phyloP scores from a whole-genome alignment of 2,888 invertebrate genomes.

The Hirudinaria manillensis region DNA sequence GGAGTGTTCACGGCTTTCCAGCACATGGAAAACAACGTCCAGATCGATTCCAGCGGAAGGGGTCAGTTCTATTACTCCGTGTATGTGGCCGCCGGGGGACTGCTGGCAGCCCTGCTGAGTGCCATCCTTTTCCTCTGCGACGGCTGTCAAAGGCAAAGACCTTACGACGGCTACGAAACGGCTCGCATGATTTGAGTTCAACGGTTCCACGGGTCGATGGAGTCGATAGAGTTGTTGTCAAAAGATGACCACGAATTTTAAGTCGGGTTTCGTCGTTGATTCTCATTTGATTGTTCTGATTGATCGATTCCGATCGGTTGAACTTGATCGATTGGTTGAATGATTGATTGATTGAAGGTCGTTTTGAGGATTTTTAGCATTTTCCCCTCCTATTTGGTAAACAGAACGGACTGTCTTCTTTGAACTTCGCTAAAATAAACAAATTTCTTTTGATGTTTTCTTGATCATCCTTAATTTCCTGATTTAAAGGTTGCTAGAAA shows the following conservation, averaged over 20 bases:
- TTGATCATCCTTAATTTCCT: too few relatives aligned
- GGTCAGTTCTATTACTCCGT: constrained; percentile 27
- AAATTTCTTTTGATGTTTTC: too few relatives aligned
- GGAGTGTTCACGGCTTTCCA: constrained; percentile 30
- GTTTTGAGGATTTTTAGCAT: too few relatives aligned
- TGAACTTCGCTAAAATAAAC: too few relatives aligned
- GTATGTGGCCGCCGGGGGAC: constrained; percentile 29
- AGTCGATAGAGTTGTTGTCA: background rate
- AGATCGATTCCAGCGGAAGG: background rate
- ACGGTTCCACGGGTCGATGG: background rate
- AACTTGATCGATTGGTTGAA: too few relatives aligned
- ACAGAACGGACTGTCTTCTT: too few relatives aligned
- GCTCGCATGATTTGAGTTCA: constrained; percentile 29
- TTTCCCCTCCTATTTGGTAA: too few relatives aligned
- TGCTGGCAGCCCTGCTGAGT: constrained; percentile 25
- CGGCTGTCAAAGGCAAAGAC: constrained; percentile 22
- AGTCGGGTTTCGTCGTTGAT: background rate
- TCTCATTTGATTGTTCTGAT: background rate
- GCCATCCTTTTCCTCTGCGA: constrained; percentile 31
- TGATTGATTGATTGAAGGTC: too few relatives aligned
- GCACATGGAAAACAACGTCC: constrained; percentile 13
- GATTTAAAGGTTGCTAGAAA: too few relatives aligned
- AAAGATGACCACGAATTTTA: background rate
- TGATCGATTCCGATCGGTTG: too few relatives aligned
- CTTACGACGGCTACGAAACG: constrained; percentile 28